A percentile compares a stretch with the other conserved stretches of the same genome.
Evolutionary conservation across 2,113 vertebrate species (phyloP).

Genomic region (Dipodomys merriami): DNA sequence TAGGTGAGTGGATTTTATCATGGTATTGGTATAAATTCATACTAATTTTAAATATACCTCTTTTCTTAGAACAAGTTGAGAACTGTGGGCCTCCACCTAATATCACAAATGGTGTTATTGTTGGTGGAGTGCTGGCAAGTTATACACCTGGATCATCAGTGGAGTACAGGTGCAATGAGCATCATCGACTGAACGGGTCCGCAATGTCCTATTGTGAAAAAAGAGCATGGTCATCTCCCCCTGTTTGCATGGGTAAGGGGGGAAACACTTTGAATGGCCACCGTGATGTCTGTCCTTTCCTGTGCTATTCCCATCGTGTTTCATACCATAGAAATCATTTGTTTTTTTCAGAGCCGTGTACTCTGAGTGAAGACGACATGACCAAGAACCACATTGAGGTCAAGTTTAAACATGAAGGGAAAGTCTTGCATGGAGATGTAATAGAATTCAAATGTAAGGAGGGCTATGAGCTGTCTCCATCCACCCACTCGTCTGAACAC

Average conservation of each 20-base stretch:
- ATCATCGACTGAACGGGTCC: slow-evolving; percentile 83
- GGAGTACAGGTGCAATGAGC: slow-evolving; percentile 83
- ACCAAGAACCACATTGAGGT: slow-evolving; percentile 81
- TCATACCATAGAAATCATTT: neutral
- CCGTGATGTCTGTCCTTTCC: neutral
- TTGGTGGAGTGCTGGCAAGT: slow-evolving; percentile 53
- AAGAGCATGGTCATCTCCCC: slow-evolving; percentile 85
- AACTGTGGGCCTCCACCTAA: slow-evolving; percentile 83
- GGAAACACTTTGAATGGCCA: neutral
- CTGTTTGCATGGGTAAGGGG: slow-evolving; percentile 86
- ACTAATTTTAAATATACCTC: neutral
- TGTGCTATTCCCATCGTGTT: neutral
- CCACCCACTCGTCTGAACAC: slow-evolving; percentile 57
- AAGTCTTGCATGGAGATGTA: slow-evolving; percentile 85
- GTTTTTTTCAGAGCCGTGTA: slow-evolving; percentile 85
- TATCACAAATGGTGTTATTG: slow-evolving; percentile 78
- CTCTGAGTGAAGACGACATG: slow-evolving; percentile 70
- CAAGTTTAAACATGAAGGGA: slow-evolving; percentile 84
- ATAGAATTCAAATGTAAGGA: slow-evolving; percentile 87
- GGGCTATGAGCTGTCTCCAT: slow-evolving; percentile 79
- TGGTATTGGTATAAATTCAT: neutral
- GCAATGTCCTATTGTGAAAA: slow-evolving; percentile 79
- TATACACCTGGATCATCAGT: slow-evolving; percentile 83
- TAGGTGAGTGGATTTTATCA: neutral
- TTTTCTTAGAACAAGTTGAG: slow-evolving; percentile 67